phyloP scores from a whole-genome alignment of 2,113 vertebrate genomes.

The Trinectes maculatus region DNA sequence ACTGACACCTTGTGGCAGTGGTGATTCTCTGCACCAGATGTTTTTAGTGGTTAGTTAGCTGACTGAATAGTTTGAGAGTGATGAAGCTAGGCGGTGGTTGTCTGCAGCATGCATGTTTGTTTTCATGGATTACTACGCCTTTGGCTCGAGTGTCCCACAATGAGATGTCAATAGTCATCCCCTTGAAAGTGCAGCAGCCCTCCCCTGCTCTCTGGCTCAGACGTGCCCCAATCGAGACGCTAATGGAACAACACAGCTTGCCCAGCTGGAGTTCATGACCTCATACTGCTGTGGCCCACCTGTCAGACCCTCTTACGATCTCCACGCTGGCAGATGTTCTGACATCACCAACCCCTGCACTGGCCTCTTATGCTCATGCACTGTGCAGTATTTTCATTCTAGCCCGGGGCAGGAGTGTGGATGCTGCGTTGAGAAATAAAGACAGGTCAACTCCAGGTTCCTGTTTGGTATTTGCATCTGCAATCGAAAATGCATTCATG shows the following conservation, averaged over 20 bases:
- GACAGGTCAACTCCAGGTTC: slow-evolving; percentile 57
- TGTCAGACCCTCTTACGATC: slow-evolving; percentile 73
- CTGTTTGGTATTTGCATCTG: slow-evolving; percentile 58
- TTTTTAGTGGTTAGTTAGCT: slow-evolving; percentile 47
- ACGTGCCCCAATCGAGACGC: slow-evolving; percentile 47
- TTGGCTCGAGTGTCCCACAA: slow-evolving; percentile 57
- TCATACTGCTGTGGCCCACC: slow-evolving; percentile 71
- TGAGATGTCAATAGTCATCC: slow-evolving; percentile 66
- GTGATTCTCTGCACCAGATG: slow-evolving; percentile 28
- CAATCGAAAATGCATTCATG: slow-evolving; percentile 46
- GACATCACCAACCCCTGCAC: slow-evolving; percentile 66
- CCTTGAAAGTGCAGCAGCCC: slow-evolving; percentile 39
- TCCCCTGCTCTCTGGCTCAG: slow-evolving; percentile 47
- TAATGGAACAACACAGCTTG: slow-evolving; percentile 67
- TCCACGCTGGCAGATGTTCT: slow-evolving; percentile 72
- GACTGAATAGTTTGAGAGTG: slow-evolving; percentile 67
- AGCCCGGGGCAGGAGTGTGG: slow-evolving; percentile 45
- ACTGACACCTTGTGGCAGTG: slow-evolving; percentile 50
- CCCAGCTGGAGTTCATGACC: slow-evolving; percentile 76
- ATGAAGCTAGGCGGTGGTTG: slow-evolving; percentile 71
- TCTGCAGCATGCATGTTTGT: slow-evolving; percentile 73
- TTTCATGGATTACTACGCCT: slow-evolving; percentile 67
- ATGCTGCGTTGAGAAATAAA: slow-evolving; percentile 47
- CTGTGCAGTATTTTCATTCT: slow-evolving; percentile 51
- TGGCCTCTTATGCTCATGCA: slow-evolving; percentile 51